Evolutionary conservation across 2,888 invertebrate genomes (phyloP).

Genomic region (Tridacna gigas): DNA sequence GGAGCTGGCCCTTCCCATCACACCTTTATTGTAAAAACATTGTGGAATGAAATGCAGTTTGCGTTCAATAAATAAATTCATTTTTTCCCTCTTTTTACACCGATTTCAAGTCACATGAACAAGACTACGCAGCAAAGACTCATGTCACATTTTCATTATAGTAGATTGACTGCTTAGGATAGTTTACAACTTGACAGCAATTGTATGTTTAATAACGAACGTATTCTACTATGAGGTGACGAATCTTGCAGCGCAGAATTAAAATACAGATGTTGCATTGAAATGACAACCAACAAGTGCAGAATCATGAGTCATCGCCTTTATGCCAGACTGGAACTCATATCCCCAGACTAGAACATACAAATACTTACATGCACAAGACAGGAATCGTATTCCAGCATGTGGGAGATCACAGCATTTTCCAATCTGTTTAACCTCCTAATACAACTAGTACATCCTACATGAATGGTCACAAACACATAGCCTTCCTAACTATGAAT

Average conservation of each 20-base stretch:
- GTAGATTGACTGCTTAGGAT: conserved; percentile 1
- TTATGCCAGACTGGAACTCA: conserved; percentile 7
- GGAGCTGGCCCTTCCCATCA: too few species aligned
- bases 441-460: conserved; percentile 32
- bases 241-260: conserved; percentile 40
- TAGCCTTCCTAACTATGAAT: conserved; percentile 14
- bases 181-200: conserved; percentile 26
- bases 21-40: too few species aligned
- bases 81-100: neutral
- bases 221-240: conserved; percentile 28
- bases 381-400: conserved; percentile 31
- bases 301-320: conserved; percentile 5
- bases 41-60: too few species aligned
- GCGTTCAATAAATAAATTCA: neutral
- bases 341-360: conserved; percentile 21
- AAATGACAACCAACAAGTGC: conserved; percentile 28
- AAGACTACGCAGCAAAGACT: conserved; percentile 32
- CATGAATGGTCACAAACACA: conserved; percentile 28
- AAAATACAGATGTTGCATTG: conserved; percentile 35
- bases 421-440: conserved; percentile 30
- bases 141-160: conserved; percentile 15
- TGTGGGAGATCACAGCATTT: conserved; percentile 33
- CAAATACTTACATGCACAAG: conserved; percentile 15
- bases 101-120: conserved; percentile 29
- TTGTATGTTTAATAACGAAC: conserved; percentile 37